phyloP scores from a whole-genome alignment of 2,888 invertebrate species.

The Catonia carolina region DNA sequence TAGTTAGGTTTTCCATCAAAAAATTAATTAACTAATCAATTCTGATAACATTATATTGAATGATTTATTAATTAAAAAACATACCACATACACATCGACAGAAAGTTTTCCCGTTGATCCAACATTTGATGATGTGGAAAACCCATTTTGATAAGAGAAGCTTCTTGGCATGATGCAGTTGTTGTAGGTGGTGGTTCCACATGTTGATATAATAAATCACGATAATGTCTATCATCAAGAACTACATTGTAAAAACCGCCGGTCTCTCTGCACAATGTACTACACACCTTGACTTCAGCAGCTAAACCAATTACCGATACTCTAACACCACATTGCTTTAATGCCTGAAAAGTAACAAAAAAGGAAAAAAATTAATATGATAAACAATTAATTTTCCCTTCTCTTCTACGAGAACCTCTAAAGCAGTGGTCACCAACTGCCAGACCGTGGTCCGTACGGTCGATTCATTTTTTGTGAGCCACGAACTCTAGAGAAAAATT shows the following conservation, averaged over 20 bases:
- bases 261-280: slow-evolving; percentile 76
- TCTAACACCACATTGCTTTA: slow-evolving; percentile 76
- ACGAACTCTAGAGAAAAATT: no score
- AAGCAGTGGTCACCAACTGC: no score
- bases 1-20: no score
- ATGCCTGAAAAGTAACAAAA: slow-evolving; percentile 44
- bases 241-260: slow-evolving; percentile 81
- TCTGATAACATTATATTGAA: no score
- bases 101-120: slow-evolving; percentile 55
- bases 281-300: slow-evolving; percentile 90
- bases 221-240: slow-evolving; percentile 69
- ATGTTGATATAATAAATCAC: slow-evolving; percentile 57
- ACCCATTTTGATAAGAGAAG: slow-evolving; percentile 91
- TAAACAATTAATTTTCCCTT: neutral
- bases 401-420: neutral
- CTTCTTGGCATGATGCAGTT: slow-evolving; percentile 47
- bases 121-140: slow-evolving; percentile 75
- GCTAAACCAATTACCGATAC: slow-evolving; percentile 93
- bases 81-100: slow-evolving; percentile 90
- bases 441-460: no score
- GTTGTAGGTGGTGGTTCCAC: slow-evolving; percentile 68
- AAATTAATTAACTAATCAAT: no score
- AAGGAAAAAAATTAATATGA: neutral
- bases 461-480: no score
- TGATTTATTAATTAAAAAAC: slow-evolving; percentile 37